Conservation (phyloP, 2,888 invertebrate genomes). For the Himalopsyche kuldschensis region DNA sequence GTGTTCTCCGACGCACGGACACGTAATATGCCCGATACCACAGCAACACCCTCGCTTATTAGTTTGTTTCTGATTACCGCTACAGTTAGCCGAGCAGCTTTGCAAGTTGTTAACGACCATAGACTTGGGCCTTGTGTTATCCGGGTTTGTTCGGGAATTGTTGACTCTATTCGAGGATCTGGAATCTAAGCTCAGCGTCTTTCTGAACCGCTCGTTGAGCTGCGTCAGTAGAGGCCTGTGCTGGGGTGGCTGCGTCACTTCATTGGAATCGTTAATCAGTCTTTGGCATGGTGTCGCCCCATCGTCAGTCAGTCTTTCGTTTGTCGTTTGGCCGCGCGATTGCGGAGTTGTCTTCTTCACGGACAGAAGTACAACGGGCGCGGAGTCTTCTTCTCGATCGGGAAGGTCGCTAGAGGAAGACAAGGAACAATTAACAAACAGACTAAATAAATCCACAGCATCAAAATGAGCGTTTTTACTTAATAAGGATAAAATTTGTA, state of each 20-base stretch:
- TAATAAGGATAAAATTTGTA: neutral
- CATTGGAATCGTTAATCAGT: conserved; percentile 37
- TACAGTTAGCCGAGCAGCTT: conserved; percentile 43
- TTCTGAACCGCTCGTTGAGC: conserved; percentile 52
- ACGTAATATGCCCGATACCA: conserved; percentile 1
- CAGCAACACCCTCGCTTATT: neutral
- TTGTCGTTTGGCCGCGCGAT: neutral
- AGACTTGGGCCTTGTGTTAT: conserved; percentile 51
- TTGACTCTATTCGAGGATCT: neutral
- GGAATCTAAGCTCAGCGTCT: conserved; percentile 24
- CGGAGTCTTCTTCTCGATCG: conserved; percentile 62
- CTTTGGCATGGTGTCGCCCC: neutral
- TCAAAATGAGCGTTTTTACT: neutral
- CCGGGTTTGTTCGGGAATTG: neutral
- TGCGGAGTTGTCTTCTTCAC: conserved; percentile 58
- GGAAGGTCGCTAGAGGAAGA: conserved; percentile 62
- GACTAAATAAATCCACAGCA: neutral
- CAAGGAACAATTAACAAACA: conserved; percentile 11
- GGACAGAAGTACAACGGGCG: conserved; percentile 63
- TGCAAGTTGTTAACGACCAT: conserved; percentile 44
- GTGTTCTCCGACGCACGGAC: neutral
- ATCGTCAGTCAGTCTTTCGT: conserved; percentile 33
- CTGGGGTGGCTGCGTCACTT: conserved; percentile 37
- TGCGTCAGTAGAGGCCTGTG: conserved; percentile 54
- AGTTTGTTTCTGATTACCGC: neutral